Base-by-base conservation (phyloP, 2,113 vertebrate genomes). In the Rhabdornis inornatus region DNA sequence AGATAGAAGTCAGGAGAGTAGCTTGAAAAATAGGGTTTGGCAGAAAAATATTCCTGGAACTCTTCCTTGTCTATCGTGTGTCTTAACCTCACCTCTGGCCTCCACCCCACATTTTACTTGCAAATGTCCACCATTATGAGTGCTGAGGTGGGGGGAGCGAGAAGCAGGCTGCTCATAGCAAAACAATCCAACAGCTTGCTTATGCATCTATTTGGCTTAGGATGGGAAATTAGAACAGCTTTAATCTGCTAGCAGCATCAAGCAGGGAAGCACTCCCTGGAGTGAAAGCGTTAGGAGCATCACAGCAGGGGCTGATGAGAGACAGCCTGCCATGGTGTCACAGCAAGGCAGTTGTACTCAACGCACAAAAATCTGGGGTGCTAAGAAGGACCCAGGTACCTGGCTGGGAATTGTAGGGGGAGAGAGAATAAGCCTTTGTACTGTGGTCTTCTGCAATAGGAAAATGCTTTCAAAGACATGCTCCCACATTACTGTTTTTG, bases 191-290 rank as follows among this genome's bases (percentile, higher is more conserved):
- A 98, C 98, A 98, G 97, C 98, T 98, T 98, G 98, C 97, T 98
- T 96, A 98, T 98, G 97, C 90, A 84, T 97, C 98, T 95, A 98
- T 98, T 98, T 98, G 98, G 98, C 98, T 98, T 94, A 92, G 95
- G 95, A 82, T 95, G 93, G 97, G 91, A 98, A 98, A 98, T 98
- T 92, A 97, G 97, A 98, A 96, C 97, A 97, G 97, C 97, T 98
- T 97, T 98, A 97, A 97, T 98, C 96, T 98, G 97, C 97, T 97
- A 94, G 95, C 95, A 97, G 97, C 96, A 93, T 96, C 95, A 94
- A 96, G 96, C 97, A 69, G 95, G 74, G 90, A 97, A 95, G 94
- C 92, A 74, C 96, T 98, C 98, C 98, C 97, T 90, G 96, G 97
- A 97, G 97, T 95, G 97, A 94, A 93, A 96, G 88, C 47, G 63